These are phyloP conservation scores for Pyrocephalus nanus DNA, from an alignment of 2,797 vertebrate species.

Conservation along the genomic window DNA sequence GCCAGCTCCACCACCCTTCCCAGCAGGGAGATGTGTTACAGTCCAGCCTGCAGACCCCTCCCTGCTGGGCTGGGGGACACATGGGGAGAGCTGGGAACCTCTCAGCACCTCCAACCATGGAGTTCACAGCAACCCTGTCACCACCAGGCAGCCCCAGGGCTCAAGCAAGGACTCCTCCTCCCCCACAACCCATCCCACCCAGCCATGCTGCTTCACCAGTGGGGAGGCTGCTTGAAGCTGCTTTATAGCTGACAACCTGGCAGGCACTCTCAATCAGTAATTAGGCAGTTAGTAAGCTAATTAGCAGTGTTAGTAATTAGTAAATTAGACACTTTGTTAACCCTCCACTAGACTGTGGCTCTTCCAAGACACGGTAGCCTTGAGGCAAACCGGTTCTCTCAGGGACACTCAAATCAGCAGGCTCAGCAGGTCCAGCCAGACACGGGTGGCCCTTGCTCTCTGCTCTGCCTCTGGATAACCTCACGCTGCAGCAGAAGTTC, in stretches of 20 bases:
- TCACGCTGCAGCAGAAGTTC: not conserved
- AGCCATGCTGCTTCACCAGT: accelerated
- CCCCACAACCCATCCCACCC: accelerated
- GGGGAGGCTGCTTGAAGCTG: not conserved
- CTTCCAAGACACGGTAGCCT: not conserved
- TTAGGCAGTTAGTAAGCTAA: not conserved
- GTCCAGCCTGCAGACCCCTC: not conserved
- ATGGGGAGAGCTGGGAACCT: accelerated
- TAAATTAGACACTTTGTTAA: not conserved
- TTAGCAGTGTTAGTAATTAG: not conserved
- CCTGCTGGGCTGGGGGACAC: too few species aligned
- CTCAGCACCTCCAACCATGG: too few species aligned
- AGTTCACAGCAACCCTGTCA: not conserved
- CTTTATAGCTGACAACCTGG: not conserved
- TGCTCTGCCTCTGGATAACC: not conserved
- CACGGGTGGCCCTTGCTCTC: not conserved
- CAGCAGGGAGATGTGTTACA: accelerated
- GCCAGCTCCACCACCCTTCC: not conserved
- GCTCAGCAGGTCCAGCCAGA: not conserved
- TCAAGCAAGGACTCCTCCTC: accelerated
- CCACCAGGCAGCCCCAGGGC: not conserved
- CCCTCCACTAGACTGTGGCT: accelerated
- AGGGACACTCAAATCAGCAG: not conserved
- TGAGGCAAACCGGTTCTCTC: not conserved
- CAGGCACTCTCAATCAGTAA: not conserved